These are phyloP conservation scores for Drosophila melanosoma DNA, from an alignment of 2,888 invertebrate species.

Conservation along the genomic window DNA sequence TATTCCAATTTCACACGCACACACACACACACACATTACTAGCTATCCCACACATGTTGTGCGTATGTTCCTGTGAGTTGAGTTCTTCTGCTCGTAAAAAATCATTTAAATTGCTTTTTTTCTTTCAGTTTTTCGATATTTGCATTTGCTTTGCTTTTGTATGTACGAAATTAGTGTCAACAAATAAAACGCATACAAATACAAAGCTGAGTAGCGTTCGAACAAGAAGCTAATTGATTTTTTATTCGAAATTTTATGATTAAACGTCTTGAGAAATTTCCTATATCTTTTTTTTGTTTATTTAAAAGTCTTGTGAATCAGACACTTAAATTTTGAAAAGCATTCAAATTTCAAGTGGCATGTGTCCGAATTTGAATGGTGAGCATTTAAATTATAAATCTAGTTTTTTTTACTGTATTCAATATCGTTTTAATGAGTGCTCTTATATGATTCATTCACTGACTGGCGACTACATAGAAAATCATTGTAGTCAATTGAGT, in stretches of 20 bases:
- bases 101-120: conserved; percentile 59
- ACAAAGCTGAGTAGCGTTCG: conserved; percentile 15
- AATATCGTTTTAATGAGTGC: conserved; percentile 26
- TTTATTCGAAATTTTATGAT: conserved; percentile 75
- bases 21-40: conserved; percentile 26
- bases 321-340: conserved; percentile 47
- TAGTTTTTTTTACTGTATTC: conserved; percentile 16
- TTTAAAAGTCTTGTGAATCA: conserved; percentile 42
- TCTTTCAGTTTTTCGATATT: conserved; percentile 48
- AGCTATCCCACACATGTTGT: conserved; percentile 53
- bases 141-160: conserved; percentile 50
- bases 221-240: conserved; percentile 69
- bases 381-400: conserved; percentile 44
- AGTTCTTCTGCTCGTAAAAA: conserved; percentile 57
- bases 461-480: conserved; percentile 17
- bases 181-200: conserved; percentile 2
- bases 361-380: conserved; percentile 62
- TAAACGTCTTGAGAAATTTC: conserved; percentile 73
- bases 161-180: conserved; percentile 52
- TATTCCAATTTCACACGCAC: conserved; percentile 15
- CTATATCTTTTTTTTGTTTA: conserved; percentile 59
- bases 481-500: conserved; percentile 43
- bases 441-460: conserved; percentile 22
- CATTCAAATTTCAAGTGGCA: conserved; percentile 46
- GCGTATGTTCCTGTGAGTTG: conserved; percentile 33